Evolutionary conservation across 2,888 invertebrate genomes (phyloP), one percentile per base, ranked within the genome.

Genomic region (Diabrotica balteata): DNA sequence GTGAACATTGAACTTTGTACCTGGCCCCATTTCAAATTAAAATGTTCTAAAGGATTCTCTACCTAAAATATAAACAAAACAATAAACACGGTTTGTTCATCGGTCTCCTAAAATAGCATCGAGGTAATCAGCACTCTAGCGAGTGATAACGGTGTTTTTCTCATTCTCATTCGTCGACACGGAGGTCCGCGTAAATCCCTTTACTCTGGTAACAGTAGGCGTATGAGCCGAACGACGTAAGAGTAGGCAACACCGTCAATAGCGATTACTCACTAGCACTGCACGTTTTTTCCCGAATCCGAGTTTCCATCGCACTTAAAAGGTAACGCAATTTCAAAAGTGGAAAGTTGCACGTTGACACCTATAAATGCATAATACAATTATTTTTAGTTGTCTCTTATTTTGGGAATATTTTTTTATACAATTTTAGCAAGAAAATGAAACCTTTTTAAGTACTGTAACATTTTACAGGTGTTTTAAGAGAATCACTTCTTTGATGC

Each of bases 81-180:
- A 51, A 57, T 63, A 57, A 57, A 63, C 17, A 54, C 8, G 50
- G 43, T 51, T 51, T 46, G 51, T 60, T 60, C 51, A 52, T 51
- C 17, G 8, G 44, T 7, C 51, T 22, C 61, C 61, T 52, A 61
- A 61, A 61, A 60, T 61, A 61, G 61, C 10, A 52, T 61, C 61
- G 51, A 61, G 61, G 61, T 53, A 53, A 61, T 61, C 61, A 61
- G 53, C 61, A 52, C 44, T 53, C 61, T 11, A 61, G 10, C 51
- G 52, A 52, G 61, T 61, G 61, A 61, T 61, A 61, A 61, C 61
- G 61, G 61, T 61, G 61, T 61, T 8, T 47, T 8, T 32, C 32
- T 32, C 32, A 32, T 32, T 32, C 32, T 32, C 32, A 32, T 32
- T 32, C 52, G 51, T 45, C 52, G 51, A 61, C 22, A n/a, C 51